Conservation (phyloP, 2,113 vertebrate species). For the Plestiodon gilberti region DNA sequence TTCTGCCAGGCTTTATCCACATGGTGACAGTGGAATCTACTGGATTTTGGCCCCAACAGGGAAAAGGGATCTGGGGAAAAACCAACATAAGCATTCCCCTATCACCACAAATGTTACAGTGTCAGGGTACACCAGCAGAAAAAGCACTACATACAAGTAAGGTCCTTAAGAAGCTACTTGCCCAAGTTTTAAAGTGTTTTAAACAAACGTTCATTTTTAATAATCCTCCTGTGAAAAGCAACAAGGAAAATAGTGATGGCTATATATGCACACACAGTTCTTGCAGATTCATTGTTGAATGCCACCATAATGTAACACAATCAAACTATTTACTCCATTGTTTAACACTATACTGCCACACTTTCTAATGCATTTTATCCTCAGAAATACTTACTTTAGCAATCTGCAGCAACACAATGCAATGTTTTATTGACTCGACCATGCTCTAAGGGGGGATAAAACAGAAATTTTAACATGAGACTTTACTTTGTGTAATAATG, state of each 20-base stretch:
- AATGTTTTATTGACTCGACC: slow-evolving; percentile 99
- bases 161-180: background rate
- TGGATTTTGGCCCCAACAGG: no score
- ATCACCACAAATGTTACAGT: no score
- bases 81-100: no score
- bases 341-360: background rate
- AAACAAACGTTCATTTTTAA: background rate
- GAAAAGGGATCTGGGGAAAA: no score
- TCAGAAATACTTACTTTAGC: slow-evolving; percentile 91
- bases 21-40: no score
- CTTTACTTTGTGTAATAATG: background rate
- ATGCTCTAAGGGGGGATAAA: slow-evolving; percentile 87
- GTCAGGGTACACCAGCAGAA: background rate
- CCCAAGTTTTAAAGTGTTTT: background rate
- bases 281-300: background rate
- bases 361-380: background rate
- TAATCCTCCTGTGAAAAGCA: background rate
- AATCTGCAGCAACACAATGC: slow-evolving; percentile 99
- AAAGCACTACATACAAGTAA: background rate
- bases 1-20: no score
- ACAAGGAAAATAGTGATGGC: background rate
- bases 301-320: background rate
- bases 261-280: background rate
- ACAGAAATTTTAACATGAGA: slow-evolving; percentile 36
- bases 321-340: background rate